Evolutionary conservation across 2,888 invertebrate species (phyloP).

Genomic region (Hemistola chrysoprasaria): DNA sequence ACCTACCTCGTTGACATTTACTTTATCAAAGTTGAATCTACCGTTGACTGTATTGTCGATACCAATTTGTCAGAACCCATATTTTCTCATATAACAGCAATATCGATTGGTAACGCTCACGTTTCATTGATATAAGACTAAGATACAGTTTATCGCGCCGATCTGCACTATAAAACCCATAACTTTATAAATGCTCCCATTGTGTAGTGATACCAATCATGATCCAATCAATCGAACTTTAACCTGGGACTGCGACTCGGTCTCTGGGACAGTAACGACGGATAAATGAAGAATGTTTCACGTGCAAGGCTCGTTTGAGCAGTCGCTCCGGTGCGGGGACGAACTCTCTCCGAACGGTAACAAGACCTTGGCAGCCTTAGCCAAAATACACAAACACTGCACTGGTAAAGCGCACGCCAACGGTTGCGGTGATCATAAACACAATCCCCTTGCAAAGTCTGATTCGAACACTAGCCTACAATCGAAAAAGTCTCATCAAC

Average conservation of each 20-base stretch:
- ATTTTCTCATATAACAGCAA: slow-evolving; percentile 24
- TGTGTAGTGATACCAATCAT: slow-evolving; percentile 64
- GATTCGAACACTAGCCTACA: slow-evolving; percentile 73
- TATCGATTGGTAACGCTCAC: slow-evolving; percentile 47
- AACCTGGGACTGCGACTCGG: slow-evolving; percentile 61
- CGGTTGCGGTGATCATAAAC: slow-evolving; percentile 83
- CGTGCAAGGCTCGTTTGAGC: slow-evolving; percentile 81
- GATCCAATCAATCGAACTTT: slow-evolving; percentile 56
- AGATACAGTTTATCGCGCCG: slow-evolving; percentile 50
- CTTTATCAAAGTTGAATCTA: slow-evolving; percentile 31
- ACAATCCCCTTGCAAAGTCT: slow-evolving; percentile 68
- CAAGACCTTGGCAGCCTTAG: slow-evolving; percentile 76
- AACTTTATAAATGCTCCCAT: slow-evolving; percentile 52
- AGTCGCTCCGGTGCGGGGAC: slow-evolving; percentile 80
- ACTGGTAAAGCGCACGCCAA: slow-evolving; percentile 90
- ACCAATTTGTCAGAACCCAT: slow-evolving; percentile 29
- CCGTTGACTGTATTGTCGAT: slow-evolving; percentile 18
- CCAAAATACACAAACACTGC: slow-evolving; percentile 87
- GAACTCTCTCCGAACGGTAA: slow-evolving; percentile 71
- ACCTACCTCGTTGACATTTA: slow-evolving; percentile 16
- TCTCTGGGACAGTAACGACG: slow-evolving; percentile 50
- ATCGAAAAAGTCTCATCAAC: slow-evolving; percentile 70
- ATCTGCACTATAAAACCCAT: slow-evolving; percentile 57
- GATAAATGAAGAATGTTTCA: slow-evolving; percentile 73
- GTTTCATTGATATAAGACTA: slow-evolving; percentile 38